Evolutionary conservation across 2,888 invertebrate genomes (phyloP).

Genomic region (Aplocera efformata): DNA sequence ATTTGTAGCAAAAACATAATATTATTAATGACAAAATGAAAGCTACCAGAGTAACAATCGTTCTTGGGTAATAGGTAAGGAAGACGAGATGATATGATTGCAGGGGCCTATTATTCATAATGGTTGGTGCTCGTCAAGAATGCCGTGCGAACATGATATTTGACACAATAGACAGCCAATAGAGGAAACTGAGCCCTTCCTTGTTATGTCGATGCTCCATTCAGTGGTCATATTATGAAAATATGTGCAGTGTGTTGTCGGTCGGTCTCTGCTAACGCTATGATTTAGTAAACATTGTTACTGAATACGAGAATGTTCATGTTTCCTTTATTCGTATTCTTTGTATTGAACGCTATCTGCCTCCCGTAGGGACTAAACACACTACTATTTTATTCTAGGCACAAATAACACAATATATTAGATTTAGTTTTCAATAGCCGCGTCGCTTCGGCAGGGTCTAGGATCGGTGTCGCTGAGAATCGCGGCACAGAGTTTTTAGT

Average conservation of each 20-base stretch:
- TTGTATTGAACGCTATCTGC: no score
- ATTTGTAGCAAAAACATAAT: no score
- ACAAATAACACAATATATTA: no score
- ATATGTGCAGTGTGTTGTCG: constrained; percentile 50
- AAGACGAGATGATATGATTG: constrained; percentile 12
- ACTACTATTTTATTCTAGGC: no score
- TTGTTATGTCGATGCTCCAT: constrained; percentile 52
- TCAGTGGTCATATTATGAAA: constrained; percentile 61
- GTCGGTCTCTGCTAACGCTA: constrained; percentile 27
- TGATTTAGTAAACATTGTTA: constrained; percentile 60
- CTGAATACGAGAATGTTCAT: constrained; percentile 43
- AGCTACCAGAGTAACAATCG: constrained; percentile 5
- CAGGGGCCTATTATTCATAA: constrained; percentile 14
- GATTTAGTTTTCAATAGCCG: no score
- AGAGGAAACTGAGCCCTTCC: constrained; percentile 43
- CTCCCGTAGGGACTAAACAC: no score
- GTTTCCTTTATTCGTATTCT: constrained; percentile 38
- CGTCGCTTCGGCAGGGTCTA: no score
- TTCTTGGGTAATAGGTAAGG: constrained; percentile 8
- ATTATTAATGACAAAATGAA: constrained; percentile 4
- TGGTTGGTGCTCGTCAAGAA: constrained; percentile 19
- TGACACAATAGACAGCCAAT: constrained; percentile 32
- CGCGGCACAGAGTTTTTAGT: no score
- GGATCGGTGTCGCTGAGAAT: no score
- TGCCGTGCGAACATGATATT: constrained; percentile 30